phyloP scores from a whole-genome alignment of 2,113 vertebrate species.

The Cavia porcellus region DNA sequence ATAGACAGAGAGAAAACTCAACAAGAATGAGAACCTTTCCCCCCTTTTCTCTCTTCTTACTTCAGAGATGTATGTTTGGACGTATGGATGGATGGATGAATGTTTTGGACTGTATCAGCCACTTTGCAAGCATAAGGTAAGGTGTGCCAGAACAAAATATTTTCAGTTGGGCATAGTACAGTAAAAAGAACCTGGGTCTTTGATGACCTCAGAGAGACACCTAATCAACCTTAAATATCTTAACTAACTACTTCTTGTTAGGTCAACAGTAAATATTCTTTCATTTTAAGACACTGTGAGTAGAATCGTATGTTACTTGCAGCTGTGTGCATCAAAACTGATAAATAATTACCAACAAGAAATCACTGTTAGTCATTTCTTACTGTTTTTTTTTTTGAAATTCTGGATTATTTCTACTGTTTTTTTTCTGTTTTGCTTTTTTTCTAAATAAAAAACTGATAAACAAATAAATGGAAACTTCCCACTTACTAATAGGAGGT shows the following conservation, averaged over 20 bases:
- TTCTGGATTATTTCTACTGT: too few species aligned
- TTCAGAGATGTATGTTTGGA: too few species aligned
- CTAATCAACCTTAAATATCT: not conserved
- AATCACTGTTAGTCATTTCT: too few species aligned
- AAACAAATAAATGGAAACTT: constrained; percentile 34
- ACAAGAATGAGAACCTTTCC: not conserved
- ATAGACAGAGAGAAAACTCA: too few species aligned
- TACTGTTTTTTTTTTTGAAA: too few species aligned
- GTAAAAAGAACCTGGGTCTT: not conserved
- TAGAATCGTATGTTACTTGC: not conserved
- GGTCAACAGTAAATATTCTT: constrained; percentile 46
- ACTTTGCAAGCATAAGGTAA: constrained; percentile 26
- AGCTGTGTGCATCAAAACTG: constrained; percentile 21
- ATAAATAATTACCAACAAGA: not conserved
- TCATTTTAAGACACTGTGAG: constrained; percentile 7
- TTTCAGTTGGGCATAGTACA: not conserved
- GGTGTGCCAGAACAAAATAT: not conserved
- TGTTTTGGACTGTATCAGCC: not conserved
- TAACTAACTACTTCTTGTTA: not conserved
- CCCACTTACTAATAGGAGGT: not conserved
- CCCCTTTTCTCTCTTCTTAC: not conserved
- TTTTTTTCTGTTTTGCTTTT: too few species aligned
- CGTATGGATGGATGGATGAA: too few species aligned
- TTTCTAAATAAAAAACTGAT: not conserved
- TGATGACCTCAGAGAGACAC: not conserved